Evolutionary conservation across 2,113 vertebrate genomes (phyloP).

Genomic region (Thalassarche chlororhynchos): DNA sequence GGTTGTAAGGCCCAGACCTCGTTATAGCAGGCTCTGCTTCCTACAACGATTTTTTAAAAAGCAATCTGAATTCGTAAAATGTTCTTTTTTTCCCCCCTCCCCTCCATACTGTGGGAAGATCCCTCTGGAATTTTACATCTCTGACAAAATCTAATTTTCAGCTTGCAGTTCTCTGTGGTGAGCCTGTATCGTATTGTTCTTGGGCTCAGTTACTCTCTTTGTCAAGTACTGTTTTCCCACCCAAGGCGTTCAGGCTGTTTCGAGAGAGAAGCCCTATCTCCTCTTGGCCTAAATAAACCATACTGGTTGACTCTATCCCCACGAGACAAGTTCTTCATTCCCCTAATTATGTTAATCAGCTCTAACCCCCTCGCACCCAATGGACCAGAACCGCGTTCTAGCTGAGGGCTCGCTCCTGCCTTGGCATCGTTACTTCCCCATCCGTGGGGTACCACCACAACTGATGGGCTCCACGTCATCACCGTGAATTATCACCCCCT

Average conservation of each 20-base stretch:
- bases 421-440: not conserved
- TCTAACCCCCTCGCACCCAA: not conserved
- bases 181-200: rapidly evolving
- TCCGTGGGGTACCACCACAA: rapidly evolving
- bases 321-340: not conserved
- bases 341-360: not conserved
- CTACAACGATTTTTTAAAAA: rapidly evolving
- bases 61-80: no score
- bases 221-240: not conserved
- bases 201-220: not conserved
- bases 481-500: rapidly evolving
- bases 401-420: not conserved
- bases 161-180: rapidly evolving
- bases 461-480: rapidly evolving
- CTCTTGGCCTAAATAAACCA: not conserved
- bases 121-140: not conserved
- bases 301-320: rapidly evolving
- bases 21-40: not conserved
- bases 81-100: rapidly evolving
- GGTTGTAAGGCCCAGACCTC: rapidly evolving
- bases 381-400: rapidly evolving
- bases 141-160: not conserved
- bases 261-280: not conserved
- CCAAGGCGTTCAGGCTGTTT: not conserved
- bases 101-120: rapidly evolving